Conservation (phyloP, 1,140 invertebrate genomes). For the Paraescarpia echinospica region DNA sequence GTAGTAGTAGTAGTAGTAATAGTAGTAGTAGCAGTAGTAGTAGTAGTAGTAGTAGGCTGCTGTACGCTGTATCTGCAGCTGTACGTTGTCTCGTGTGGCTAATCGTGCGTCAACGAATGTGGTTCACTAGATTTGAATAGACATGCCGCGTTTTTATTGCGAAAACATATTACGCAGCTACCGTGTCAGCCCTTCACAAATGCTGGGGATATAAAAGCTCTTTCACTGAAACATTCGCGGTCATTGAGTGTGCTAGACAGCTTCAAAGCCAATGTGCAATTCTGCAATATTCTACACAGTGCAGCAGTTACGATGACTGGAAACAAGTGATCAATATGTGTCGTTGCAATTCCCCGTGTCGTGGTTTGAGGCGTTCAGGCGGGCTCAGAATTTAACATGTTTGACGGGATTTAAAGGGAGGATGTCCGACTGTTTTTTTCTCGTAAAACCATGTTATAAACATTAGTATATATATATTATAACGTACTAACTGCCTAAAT, state of each 20-base stretch:
- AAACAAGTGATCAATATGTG: neutral
- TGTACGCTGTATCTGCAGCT: neutral
- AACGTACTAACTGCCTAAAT: too few relatives aligned
- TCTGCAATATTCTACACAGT: neutral
- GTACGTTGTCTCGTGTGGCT: too few relatives aligned
- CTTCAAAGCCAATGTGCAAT: neutral
- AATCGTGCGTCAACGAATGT: neutral
- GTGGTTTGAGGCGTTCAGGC: neutral
- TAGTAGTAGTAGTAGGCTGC: neutral
- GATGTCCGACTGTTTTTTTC: too few relatives aligned
- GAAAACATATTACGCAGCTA: neutral
- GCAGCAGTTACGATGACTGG: neutral
- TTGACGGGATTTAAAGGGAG: too few relatives aligned
- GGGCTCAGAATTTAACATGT: too few relatives aligned
- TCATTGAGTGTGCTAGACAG: neutral
- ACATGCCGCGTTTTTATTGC: neutral
- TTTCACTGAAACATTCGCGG: neutral
- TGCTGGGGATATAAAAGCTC: neutral
- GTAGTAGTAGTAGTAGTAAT: neutral
- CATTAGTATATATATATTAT: too few relatives aligned
- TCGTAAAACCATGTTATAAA: too few relatives aligned
- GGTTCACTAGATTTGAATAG: neutral
- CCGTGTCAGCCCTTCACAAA: neutral
- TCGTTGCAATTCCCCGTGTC: neutral
- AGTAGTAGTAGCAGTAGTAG: neutral